These are phyloP conservation scores for Nycticryphes semicollaris DNA, from an alignment of 2,113 vertebrate genomes.

Conservation along the genomic window DNA sequence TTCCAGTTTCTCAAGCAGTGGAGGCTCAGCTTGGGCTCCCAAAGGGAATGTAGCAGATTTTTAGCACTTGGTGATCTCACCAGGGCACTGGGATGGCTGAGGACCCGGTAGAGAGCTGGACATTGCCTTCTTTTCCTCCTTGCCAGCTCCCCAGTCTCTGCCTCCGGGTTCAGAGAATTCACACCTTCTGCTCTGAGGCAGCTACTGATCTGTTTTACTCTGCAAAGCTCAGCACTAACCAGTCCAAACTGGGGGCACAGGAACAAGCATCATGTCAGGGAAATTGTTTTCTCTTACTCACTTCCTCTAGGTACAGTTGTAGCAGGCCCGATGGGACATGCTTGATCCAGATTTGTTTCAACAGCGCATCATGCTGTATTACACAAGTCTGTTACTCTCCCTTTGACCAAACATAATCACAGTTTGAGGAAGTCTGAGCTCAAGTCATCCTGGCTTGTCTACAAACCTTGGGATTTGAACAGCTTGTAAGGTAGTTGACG, in stretches of 20 bases:
- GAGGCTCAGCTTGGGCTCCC: background rate
- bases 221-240: background rate
- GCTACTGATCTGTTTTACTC: background rate
- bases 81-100: background rate
- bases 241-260: background rate
- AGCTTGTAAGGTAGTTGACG: background rate
- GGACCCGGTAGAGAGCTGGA: background rate
- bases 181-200: background rate
- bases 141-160: background rate
- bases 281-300: background rate
- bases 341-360: background rate
- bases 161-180: background rate
- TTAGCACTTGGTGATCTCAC: background rate
- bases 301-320: constrained; percentile 17
- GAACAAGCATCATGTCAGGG: background rate
- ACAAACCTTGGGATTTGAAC: constrained; percentile 18
- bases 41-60: background rate
- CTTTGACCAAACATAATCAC: background rate
- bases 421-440: constrained; percentile 7
- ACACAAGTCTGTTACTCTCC: background rate
- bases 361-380: background rate
- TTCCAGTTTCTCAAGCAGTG: background rate
- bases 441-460: background rate
- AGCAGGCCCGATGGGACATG: background rate
- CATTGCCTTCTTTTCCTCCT: background rate